Base-by-base conservation (phyloP, 2,797 vertebrate species). In the Spea hammondii region DNA sequence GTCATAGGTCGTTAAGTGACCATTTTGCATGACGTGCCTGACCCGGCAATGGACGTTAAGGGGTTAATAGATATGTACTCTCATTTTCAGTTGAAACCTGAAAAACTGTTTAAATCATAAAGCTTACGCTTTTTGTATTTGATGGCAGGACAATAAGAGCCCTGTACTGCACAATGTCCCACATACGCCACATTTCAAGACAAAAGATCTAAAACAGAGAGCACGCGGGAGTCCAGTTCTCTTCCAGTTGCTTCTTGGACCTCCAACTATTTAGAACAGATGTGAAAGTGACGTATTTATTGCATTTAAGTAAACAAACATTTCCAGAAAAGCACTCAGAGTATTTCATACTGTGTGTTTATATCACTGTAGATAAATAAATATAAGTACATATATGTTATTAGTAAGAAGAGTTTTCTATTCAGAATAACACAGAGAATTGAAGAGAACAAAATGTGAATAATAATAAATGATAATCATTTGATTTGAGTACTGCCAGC, bases 251-350 rank as follows among this genome's bases (percentile, higher is more conserved):
- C 47, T 74, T 51, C 65, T 74, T 57, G 78, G 68, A 74, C 66
- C 78, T 60, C 70, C 78, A 70, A 69, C 72, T 79, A 75, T 74
- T 79, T 65, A 75, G 72, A 79, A 69, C 78, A 79, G 78, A 79
- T 79, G 78, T 79, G 73, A 65, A 79, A 55, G 17, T 79, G 78
- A 79, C 78, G 78, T 79, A 79, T 55, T 70, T 67, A 73, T 72
- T 70, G 50, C 72, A 74, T 70, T 46, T 68, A 79, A 74, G 60
- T 74, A 74, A 79, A 79, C 72, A 79, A 74, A 79, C 69, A 79
- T 54, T 70, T 57, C 65, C 53, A 72, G 64, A 57, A 79, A 75
- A 57, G 74, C 78, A 74, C 78, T 79, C 32, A 12, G 78, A 79
- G 64, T 69, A 72, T 74, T 57, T 73, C 55, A 65, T 75, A 54